phyloP scores from a whole-genome alignment of 2,888 invertebrate genomes.

The Apodemia zela region DNA sequence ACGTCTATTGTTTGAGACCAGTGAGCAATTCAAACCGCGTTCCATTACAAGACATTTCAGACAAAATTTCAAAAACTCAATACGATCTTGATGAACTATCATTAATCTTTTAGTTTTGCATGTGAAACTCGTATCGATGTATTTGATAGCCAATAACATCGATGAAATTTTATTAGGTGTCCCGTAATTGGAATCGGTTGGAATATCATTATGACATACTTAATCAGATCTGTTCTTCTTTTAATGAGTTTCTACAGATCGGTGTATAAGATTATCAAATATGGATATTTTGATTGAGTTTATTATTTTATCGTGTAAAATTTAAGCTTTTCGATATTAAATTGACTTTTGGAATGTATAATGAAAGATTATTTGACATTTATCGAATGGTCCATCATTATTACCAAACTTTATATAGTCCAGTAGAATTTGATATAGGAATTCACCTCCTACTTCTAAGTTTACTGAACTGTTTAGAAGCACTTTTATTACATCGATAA shows the following conservation, averaged over 20 bases:
- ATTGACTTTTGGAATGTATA: constrained; percentile 12
- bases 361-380: constrained; percentile 2
- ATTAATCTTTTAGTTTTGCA: constrained; percentile 28
- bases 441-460: constrained; percentile 2
- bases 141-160: neutral
- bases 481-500: neutral
- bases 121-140: constrained; percentile 4
- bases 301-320: constrained; percentile 14
- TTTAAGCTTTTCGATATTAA: constrained; percentile 9
- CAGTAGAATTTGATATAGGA: neutral
- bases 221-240: constrained; percentile 16
- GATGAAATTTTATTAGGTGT: constrained; percentile 31
- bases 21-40: constrained; percentile 45
- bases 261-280: constrained; percentile 13
- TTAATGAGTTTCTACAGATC: constrained; percentile 25
- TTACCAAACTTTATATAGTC: neutral
- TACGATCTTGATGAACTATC: constrained; percentile 30
- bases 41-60: constrained; percentile 32
- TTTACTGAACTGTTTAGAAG: constrained; percentile 2
- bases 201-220: constrained; percentile 4
- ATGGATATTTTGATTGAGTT: constrained; percentile 12
- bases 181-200: constrained; percentile 29
- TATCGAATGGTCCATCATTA: constrained; percentile 9
- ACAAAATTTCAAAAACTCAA: constrained; percentile 30
- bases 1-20: constrained; percentile 70